Evolutionary conservation across 92 coral and sea anemone genomes (phyloP), one percentile per base, ranked within the genome.

Genomic region (Siderastrea siderea): DNA sequence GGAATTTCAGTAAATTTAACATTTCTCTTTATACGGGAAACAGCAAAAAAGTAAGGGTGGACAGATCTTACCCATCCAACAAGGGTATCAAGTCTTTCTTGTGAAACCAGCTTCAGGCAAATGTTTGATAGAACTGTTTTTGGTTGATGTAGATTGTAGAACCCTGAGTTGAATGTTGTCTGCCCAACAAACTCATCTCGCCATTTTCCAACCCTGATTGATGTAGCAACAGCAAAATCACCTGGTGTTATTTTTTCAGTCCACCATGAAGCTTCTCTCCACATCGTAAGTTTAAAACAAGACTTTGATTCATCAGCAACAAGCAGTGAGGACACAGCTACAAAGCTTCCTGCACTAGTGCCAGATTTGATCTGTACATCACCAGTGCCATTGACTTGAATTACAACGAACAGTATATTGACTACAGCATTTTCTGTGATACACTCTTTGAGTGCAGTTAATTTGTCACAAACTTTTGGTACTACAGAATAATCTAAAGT

Each of bases 251-350:
- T 81, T 54, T 74, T 95, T 2, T 93, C 95, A 9, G 92, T 88
- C 99, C 98, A 97, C 1, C 63, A 47, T 0, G 99, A 93, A 44
- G 99, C 96, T 78, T 92, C 94, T 82, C 96, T 90, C 98, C 99
- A 97, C 14, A 97, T 74, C 1, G 99, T 97, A 12, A 95, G 49
- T 81, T 92, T 97, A 71, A 97, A 97, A 75, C 75, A 86, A 3
- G 96, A 88, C 68, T 94, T 97, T 3, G 94, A 85, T 6, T 91
- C 93, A 85, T 97, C 99, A 16, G 98, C 98, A 46, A 95, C 94
- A 52, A 93, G 74, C 45, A 97, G 50, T 14, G 99, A 97, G 12
- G 99, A 93, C 58, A 97, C 80, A 6, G 94, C 80, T 14, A 92
- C 94, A 89, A 59, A 97, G 53, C 80, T 90, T 1, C 99, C 99